Evolutionary conservation across 2,797 vertebrate species (phyloP).

Genomic region (Semaprochilodus insignis): DNA sequence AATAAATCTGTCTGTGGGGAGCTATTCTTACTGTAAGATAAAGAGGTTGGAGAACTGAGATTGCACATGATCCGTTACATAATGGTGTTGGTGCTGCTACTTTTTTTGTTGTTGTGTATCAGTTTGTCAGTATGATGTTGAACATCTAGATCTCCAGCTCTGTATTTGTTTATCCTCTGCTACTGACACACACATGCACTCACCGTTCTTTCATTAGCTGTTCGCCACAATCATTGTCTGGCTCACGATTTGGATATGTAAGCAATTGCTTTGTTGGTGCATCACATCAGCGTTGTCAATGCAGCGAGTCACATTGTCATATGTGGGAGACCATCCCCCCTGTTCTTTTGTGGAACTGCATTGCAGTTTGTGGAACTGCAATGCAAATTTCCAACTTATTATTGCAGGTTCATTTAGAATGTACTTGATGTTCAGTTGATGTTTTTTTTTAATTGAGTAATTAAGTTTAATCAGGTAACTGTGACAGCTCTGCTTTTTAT

Average conservation of each 20-base stretch:
- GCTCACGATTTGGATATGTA: slow-evolving; percentile 53
- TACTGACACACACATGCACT: neutral
- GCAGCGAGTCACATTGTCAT: slow-evolving; percentile 47
- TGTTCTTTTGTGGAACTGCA: slow-evolving; percentile 12
- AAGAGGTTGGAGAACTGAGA: neutral
- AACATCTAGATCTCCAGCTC: neutral
- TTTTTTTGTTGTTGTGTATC: neutral
- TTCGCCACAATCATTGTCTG: slow-evolving; percentile 49
- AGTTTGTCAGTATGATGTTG: neutral
- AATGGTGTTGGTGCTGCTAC: neutral
- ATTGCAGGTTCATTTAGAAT: neutral
- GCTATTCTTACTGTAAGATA: too few species aligned
- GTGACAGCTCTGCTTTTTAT: neutral
- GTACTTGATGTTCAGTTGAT: neutral
- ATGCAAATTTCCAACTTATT: neutral
- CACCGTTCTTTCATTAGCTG: slow-evolving; percentile 3
- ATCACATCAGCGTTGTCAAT: slow-evolving; percentile 53
- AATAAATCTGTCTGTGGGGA: neutral
- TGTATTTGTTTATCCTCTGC: neutral
- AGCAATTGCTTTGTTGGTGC: slow-evolving; percentile 65
- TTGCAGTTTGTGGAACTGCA: too few species aligned
- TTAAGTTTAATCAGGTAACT: neutral
- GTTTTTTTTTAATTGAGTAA: neutral
- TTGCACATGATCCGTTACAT: neutral
- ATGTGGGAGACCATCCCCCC: slow-evolving; percentile 18